A percentile compares a stretch with the other conserved stretches of the same genome.
Evolutionary conservation across 2,113 vertebrate species (phyloP).

Genomic region (Solenodon paradoxus): DNA sequence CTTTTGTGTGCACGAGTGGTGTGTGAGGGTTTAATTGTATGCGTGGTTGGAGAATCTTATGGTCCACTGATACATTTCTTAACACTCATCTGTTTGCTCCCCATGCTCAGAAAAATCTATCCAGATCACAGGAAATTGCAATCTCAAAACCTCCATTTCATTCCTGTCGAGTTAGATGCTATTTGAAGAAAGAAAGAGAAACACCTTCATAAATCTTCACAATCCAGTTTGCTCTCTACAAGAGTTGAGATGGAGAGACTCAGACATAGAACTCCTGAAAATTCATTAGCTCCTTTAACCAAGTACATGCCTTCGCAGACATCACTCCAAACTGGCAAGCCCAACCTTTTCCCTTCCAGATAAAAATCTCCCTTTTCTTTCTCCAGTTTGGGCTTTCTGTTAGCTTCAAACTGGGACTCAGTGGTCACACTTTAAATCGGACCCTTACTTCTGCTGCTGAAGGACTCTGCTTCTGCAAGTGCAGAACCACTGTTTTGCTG

Average conservation of each 20-base stretch:
- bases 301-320: background rate
- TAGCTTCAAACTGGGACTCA: constrained; percentile 19
- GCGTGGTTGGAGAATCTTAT: background rate
- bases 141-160: background rate
- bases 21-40: background rate
- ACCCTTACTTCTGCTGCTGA: constrained; percentile 52
- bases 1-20: constrained; percentile 59
- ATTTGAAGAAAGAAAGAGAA: background rate
- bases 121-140: background rate
- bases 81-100: background rate
- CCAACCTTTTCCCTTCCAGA: constrained; percentile 48
- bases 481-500: background rate
- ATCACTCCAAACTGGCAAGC: constrained; percentile 39
- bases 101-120: background rate
- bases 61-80: constrained; percentile 15
- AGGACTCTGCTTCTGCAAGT: constrained; percentile 15
- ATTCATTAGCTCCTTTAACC: constrained; percentile 63
- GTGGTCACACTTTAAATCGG: constrained; percentile 60
- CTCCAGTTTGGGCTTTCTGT: background rate
- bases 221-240: background rate
- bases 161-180: background rate
- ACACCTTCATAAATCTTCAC: background rate
- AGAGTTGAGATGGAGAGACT: background rate
- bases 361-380: background rate
- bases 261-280: background rate